phyloP scores from a whole-genome alignment of 2,888 invertebrate species.

The Apamea crenata region DNA sequence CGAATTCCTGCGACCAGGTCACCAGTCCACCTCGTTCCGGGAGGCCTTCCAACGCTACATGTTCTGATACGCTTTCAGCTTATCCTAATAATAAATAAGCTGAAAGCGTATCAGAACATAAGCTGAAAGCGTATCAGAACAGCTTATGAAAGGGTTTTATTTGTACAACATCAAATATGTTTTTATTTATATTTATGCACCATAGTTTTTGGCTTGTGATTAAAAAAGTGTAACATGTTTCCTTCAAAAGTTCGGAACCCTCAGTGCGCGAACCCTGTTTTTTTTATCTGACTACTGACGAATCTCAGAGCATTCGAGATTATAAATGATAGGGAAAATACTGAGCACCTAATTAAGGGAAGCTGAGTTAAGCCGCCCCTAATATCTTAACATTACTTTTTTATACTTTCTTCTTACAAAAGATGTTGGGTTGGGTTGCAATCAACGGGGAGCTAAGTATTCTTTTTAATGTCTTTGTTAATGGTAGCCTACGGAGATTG shows the following conservation, averaged over 20 bases:
- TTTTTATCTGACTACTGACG: conserved; percentile 57
- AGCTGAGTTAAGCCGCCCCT: conserved; percentile 66
- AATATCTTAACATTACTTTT: conserved; percentile 69
- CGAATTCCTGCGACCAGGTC: neutral
- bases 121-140: too few species aligned
- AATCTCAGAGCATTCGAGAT: conserved; percentile 67
- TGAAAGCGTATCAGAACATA: too few species aligned
- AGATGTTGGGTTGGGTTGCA: conserved; percentile 20
- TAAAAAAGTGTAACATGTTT: neutral
- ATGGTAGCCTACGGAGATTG: conserved; percentile 19
- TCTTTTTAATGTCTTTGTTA: conserved; percentile 20
- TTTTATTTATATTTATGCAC: neutral
- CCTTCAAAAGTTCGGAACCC: neutral
- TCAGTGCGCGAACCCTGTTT: neutral
- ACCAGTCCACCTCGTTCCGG: neutral
- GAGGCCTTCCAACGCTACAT: neutral
- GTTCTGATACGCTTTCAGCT: neutral
- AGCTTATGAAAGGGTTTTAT: neutral
- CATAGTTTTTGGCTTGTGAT: neutral
- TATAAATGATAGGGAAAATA: conserved; percentile 70
- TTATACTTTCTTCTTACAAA: conserved; percentile 56
- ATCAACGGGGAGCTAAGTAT: conserved; percentile 28
- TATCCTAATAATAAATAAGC: too few species aligned
- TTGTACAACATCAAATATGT: neutral
- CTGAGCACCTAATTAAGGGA: conserved; percentile 73